Evolutionary conservation across 2,888 invertebrate species (phyloP), one percentile per base, ranked within the genome.

Genomic region (Tortricodes alternella): DNA sequence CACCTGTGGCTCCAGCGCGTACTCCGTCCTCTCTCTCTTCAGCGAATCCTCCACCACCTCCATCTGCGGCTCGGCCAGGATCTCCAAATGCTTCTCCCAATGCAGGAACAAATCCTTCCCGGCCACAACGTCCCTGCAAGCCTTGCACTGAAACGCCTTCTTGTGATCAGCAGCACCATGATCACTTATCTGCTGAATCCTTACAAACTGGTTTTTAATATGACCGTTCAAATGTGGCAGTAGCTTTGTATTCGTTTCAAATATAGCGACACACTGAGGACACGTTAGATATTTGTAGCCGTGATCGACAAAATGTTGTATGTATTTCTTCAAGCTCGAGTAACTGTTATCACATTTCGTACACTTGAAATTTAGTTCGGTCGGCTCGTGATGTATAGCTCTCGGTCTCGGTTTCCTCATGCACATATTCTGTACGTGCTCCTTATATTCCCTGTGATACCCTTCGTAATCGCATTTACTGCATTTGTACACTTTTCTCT

Each of bases 11-110:
- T 11, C 5, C 9, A 66, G 35, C n/a, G 53, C 16, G 0, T 11
- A 13, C 3, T 48, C 41, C 0, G 35, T 34, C 0, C 3, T 3
- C 0, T 24, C 16, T 0, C n/a, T 8, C 4, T 2, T 0, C 7
- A 15, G 19, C 3, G 3, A 7, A 0, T 0, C 23, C 29, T n/a
- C n/a, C 41, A 1, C 9, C 16, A 0, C 3, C 15, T 2, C 9
- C 18, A 4, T 29, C 24, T 2, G n/a, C n/a, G 24, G 4, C 0
- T 44, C 11, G 18, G 0, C 27, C 24, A 0, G 27, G 6, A 70
- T 32, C 4, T 51, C 27, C 8, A 81, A 16, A 46, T 83, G 83
- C 0, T 8, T 1, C 34, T 82, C 83, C 80, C 80, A 84, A 19
- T 83, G 83, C 0, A 15, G 0, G 18, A 82, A 79, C n/a, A 70